phyloP scores from a whole-genome alignment of 1,140 invertebrate genomes.

The Limonius californicus region DNA sequence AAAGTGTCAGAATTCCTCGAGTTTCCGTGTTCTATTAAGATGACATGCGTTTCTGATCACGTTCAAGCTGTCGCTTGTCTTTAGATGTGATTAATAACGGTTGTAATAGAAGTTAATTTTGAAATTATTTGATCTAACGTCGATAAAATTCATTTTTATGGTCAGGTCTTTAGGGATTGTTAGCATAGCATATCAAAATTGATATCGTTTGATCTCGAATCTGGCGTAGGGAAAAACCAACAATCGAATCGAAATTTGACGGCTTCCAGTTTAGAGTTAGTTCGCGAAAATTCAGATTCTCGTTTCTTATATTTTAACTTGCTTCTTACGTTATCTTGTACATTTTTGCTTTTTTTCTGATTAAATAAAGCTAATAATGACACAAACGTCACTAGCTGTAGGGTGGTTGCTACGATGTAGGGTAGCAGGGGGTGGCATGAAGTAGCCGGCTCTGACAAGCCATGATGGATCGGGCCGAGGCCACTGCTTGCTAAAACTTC shows the following conservation, averaged over 20 bases:
- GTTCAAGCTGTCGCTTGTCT: conserved; percentile 22
- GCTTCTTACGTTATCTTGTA: not conserved
- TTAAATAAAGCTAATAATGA: conserved; percentile 14
- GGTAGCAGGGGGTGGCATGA: conserved; percentile 30
- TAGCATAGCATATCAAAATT: too few species aligned
- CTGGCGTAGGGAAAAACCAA: too few species aligned
- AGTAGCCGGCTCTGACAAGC: conserved; percentile 45
- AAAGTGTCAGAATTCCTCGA: conserved; percentile 2
- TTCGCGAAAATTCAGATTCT: too few species aligned
- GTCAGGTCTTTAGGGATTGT: too few species aligned
- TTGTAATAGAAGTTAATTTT: conserved; percentile 19
- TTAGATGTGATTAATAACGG: conserved; percentile 20
- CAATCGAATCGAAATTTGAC: too few species aligned
- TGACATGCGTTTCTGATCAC: conserved; percentile 22
- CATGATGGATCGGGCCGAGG: conserved; percentile 44
- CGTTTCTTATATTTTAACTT: too few species aligned
- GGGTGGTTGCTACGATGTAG: conserved; percentile 20
- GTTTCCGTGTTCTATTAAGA: conserved; percentile 15
- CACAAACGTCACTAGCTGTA: conserved; percentile 16
- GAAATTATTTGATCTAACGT: conserved; percentile 19
- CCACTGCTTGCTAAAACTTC: conserved; percentile 43
- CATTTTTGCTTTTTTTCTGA: not conserved
- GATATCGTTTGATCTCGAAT: too few species aligned
- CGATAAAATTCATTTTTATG: too few species aligned
- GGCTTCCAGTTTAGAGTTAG: too few species aligned